These are phyloP conservation scores for Griposia aprilina DNA, from an alignment of 2,888 invertebrate genomes.

Conservation along the genomic window DNA sequence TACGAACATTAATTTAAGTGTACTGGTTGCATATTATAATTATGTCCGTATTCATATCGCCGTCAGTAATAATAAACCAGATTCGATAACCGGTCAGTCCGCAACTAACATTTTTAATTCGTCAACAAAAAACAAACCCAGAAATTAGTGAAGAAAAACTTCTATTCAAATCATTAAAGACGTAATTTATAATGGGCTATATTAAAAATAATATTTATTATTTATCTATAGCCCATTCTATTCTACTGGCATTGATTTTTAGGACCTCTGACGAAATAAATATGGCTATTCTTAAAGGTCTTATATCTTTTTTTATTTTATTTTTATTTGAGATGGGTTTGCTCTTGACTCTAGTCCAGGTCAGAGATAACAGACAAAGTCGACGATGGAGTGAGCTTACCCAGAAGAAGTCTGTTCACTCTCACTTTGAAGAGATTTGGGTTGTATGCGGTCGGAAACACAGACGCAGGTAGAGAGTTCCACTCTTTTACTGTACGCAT, in stretches of 20 bases:
- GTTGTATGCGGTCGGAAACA: too few species aligned
- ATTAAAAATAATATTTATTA: conserved; percentile 1
- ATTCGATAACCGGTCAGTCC: conserved; percentile 14
- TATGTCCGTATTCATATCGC: conserved; percentile 34
- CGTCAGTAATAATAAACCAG: conserved; percentile 5
- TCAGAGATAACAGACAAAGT: too few species aligned
- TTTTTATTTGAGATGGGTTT: too few species aligned
- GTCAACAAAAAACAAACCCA: conserved; percentile 12
- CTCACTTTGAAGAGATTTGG: too few species aligned
- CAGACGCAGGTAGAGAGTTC: too few species aligned
- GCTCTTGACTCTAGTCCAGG: too few species aligned
- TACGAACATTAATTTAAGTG: conserved; percentile 8
- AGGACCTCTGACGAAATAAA: not conserved
- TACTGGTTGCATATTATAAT: conserved; percentile 30
- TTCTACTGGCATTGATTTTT: not conserved
- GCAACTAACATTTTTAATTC: not conserved
- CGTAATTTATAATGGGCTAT: not conserved
- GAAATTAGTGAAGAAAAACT: not conserved
- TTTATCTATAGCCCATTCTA: not conserved
- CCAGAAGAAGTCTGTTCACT: too few species aligned
- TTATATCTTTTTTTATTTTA: too few species aligned
- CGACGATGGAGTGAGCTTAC: too few species aligned
- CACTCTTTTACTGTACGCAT: too few species aligned
- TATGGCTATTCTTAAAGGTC: not conserved
- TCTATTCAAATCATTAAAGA: not conserved